Evolutionary conservation across 1,140 invertebrate genomes (phyloP), one percentile per base, ranked within the genome.

Genomic region (Eriocheir sinensis): DNA sequence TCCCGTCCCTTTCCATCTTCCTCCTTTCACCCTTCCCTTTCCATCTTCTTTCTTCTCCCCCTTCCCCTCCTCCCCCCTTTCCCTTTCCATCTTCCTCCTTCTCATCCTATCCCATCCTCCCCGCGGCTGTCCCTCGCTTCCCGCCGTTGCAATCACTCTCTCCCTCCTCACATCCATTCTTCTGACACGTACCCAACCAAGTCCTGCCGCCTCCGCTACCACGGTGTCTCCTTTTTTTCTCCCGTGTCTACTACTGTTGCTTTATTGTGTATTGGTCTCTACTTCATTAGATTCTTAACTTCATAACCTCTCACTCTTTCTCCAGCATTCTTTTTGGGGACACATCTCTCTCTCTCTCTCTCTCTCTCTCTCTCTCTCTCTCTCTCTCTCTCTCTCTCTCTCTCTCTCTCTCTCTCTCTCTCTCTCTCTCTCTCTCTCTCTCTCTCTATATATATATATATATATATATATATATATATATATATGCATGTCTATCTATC

Each of bases 171-270:
- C n/a, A n/a, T n/a, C n/a, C n/a, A n/a, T n/a, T n/a, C n/a, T n/a
- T n/a, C n/a, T n/a, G n/a, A n/a, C n/a, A 72, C 60, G 60, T 72
- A 72, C 60, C 60, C 60, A 72, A 72, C 60, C 60, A 72, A 72
- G 12, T 72, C 60, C 8, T n/a, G 60, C 17, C 60, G 60, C 60
- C 60, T 72, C 27, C 60, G 60, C n/a, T 72, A n/a, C 60, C 60
- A 12, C 6, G 60, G 21, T n/a, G 27, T 72, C 44, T 48, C 15
- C 44, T 48, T 8, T 15, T 4, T 15, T 48, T 48, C 60, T 72
- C 27, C 60, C 60, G 27, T n/a, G n/a, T n/a, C 27, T n/a, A 72
- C 60, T 72, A n/a, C n/a, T n/a, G n/a, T n/a, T 72, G 60, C 60
- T 72, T 72, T 72, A 72, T 72, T 72, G 60, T 72, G 27, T 72